Evolutionary conservation across 2,113 vertebrate genomes (phyloP), one percentile per base, ranked within the genome.

Genomic region (Marmota flaviventris): DNA sequence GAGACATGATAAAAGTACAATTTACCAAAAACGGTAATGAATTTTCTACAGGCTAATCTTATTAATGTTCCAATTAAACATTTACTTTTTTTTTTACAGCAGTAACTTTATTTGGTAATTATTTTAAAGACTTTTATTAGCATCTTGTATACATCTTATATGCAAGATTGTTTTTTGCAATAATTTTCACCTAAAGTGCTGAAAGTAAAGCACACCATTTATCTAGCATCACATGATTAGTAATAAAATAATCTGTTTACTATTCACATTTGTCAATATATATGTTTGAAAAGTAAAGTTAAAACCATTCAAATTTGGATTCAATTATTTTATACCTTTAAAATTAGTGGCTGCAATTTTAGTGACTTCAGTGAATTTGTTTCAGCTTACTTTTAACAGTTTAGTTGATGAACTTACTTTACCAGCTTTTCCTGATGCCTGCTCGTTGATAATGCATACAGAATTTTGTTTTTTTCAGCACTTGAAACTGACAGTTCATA

Each of bases 381-480:
- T 14, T 42, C 65, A 48, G 34, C 85, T 93, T 90, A 83, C 16
- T 70, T 85, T 92, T 69, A 87, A 92, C 58, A 87, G 92, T 61
- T 89, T 53, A 90, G 34, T 83, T 61, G 32, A 56, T 96, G 63
- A 69, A 91, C 89, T 93, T 92, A 97, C 87, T 94, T 97, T 51
- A 22, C 87, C 70, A 97, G 78, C 37, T 97, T 96, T 58, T 91
- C 85, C 65, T 45, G 45, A 76, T 97, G 63, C 93, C 85, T 97
- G 78, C 78, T 97, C 2, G 25, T 95, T 56, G 97, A 96, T 51
- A 97, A 77, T 65, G 87, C 91, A 95, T 87, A 96, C 7, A 95
- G 79, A 72, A 97, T 97, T 75, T 97, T 97, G 76, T 72, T 87
- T 91, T 98, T 90, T 81, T 97, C 91, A 87, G 96, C 84, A 72